These are phyloP conservation scores for Antrozous pallidus DNA, from an alignment of 2,797 vertebrate species.

Conservation along the genomic window DNA sequence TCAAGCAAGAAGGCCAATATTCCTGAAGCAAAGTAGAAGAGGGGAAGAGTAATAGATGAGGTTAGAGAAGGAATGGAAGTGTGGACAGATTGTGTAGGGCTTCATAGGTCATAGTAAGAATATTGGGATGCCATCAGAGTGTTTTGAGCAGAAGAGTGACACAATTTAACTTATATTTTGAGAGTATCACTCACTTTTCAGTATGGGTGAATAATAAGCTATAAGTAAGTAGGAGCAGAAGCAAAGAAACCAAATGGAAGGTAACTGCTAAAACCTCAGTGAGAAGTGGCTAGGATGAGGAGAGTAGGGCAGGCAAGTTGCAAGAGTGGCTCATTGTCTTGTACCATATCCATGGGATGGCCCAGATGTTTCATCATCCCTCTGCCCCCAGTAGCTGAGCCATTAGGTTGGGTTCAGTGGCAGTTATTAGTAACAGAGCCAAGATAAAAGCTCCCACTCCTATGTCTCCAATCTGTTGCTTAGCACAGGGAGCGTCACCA, in stretches of 20 bases:
- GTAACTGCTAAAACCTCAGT: neutral
- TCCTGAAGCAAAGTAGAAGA: neutral
- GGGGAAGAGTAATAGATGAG: neutral
- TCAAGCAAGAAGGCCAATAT: neutral
- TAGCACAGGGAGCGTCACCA: slow-evolving; percentile 23
- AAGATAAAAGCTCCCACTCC: slow-evolving; percentile 11
- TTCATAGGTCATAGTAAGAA: neutral
- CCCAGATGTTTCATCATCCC: neutral
- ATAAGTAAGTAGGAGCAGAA: neutral
- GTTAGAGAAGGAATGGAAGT: neutral
- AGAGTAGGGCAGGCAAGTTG: too few relatives aligned
- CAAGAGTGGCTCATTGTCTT: neutral
- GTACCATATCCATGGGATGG: neutral
- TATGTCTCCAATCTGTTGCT: slow-evolving; percentile 41
- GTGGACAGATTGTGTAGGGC: neutral
- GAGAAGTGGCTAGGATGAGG: neutral
- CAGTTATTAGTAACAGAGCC: neutral
- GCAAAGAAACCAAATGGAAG: neutral
- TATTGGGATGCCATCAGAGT: neutral
- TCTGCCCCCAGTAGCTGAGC: neutral
- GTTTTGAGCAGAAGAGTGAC: neutral
- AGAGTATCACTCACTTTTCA: neutral
- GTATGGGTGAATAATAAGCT: neutral
- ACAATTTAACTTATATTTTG: neutral
- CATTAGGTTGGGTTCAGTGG: neutral